Evolutionary conservation across 2,797 vertebrate genomes (phyloP).

Genomic region (Ficedula albicollis): DNA sequence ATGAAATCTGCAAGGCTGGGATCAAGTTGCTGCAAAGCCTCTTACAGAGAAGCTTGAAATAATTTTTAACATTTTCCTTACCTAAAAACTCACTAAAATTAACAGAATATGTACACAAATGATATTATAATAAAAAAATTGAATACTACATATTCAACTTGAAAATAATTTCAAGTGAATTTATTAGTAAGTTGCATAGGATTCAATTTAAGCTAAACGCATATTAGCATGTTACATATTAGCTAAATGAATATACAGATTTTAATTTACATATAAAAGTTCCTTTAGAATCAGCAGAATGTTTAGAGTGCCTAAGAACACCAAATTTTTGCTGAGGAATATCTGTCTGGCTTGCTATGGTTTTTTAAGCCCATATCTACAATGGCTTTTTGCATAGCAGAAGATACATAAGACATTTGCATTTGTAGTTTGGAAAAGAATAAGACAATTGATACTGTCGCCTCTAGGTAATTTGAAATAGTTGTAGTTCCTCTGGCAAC

Average conservation of each 20-base stretch:
- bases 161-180: background rate
- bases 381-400: background rate
- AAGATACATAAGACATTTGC: background rate
- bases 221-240: background rate
- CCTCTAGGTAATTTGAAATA: background rate
- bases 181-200: background rate
- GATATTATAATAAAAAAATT: background rate
- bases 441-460: background rate
- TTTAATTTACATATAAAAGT: background rate
- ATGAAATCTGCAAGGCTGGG: background rate
- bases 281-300: background rate
- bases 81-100: background rate
- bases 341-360: background rate
- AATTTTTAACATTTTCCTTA: background rate
- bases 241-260: background rate
- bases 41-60: background rate
- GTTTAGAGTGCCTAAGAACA: background rate
- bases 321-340: background rate
- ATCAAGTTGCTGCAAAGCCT: background rate
- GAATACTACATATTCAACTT: background rate
- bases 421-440: background rate
- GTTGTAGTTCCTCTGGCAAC: background rate
- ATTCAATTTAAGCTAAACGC: background rate
- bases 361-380: background rate
- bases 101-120: background rate